Conservation (phyloP, 1,140 invertebrate genomes). For the Sminthurides bifidus region DNA sequence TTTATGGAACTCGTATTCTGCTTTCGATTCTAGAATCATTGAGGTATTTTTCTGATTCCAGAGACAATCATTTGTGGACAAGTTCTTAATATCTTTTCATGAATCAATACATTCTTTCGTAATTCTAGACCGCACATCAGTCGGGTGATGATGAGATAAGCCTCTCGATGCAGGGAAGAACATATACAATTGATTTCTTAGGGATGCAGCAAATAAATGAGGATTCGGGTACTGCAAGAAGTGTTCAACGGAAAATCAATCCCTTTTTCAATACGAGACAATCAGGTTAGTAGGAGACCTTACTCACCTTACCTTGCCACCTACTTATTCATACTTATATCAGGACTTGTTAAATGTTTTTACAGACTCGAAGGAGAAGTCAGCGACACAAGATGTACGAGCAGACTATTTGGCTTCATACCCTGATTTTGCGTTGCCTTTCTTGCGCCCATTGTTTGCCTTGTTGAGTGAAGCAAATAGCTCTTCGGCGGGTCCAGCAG, state of each 20-base stretch:
- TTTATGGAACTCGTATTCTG: slow-evolving; percentile 57
- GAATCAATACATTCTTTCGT: not conserved
- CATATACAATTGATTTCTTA: slow-evolving; percentile 90
- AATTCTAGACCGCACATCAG: slow-evolving; percentile 67
- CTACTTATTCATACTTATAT: not conserved
- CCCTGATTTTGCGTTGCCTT: slow-evolving; percentile 56
- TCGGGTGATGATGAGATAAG: slow-evolving; percentile 90
- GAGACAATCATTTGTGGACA: not conserved
- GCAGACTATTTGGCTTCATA: slow-evolving; percentile 34
- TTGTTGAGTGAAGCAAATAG: slow-evolving; percentile 93
- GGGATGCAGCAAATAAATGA: slow-evolving; percentile 98
- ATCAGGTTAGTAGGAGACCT: not conserved
- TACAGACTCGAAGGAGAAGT: slow-evolving; percentile 14
- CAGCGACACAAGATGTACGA: slow-evolving; percentile 17
- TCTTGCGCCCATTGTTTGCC: slow-evolving; percentile 79
- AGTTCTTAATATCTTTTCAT: not conserved
- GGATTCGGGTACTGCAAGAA: slow-evolving; percentile 82
- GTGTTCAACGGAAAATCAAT: slow-evolving; percentile 62
- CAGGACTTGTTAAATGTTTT: slow-evolving; percentile 1
- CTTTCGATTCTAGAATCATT: slow-evolving; percentile 63
- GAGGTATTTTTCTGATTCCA: slow-evolving; percentile 46
- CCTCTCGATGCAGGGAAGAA: slow-evolving; percentile 75
- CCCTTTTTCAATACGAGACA: slow-evolving; percentile 23
- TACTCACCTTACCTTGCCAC: not conserved
- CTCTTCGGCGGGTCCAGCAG: slow-evolving; percentile 90